Evolutionary conservation across 2,888 invertebrate species (phyloP).

Genomic region (Helicoverpa assulta): DNA sequence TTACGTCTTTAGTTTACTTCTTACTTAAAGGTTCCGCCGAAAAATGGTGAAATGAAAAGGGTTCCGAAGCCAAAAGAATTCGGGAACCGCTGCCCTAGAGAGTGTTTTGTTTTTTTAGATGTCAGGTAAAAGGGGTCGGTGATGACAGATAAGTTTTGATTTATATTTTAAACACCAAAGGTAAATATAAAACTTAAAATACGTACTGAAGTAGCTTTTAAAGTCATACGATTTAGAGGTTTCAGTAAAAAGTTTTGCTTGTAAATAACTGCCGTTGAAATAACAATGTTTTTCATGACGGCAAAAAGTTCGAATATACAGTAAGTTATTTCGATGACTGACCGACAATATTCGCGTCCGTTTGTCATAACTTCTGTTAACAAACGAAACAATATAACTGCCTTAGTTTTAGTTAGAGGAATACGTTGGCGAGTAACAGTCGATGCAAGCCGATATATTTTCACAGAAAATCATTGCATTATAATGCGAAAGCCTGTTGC

Average conservation of each 20-base stretch:
- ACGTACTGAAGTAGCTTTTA: constrained; percentile 12
- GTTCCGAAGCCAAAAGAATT: too few relatives aligned
- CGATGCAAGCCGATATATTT: constrained; percentile 72
- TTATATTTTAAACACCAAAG: constrained; percentile 25
- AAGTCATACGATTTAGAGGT: constrained; percentile 37
- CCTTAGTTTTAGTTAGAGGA: constrained; percentile 65
- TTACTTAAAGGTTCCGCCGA: too few relatives aligned
- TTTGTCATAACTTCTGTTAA: constrained; percentile 15
- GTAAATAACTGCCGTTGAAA: constrained; percentile 16
- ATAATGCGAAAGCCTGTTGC: constrained; percentile 48
- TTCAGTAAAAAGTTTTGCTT: constrained; percentile 29
- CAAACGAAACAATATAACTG: constrained; percentile 61
- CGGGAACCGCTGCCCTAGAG: too few relatives aligned
- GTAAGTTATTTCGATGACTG: constrained; percentile 25
- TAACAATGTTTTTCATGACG: constrained; percentile 36
- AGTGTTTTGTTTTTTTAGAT: constrained; percentile 6
- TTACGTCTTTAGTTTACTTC: too few relatives aligned
- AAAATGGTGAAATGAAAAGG: too few relatives aligned
- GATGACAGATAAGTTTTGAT: constrained; percentile 28
- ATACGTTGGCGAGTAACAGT: constrained; percentile 76
- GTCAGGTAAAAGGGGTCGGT: constrained; percentile 20
- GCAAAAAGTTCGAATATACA: constrained; percentile 41
- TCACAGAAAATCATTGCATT: constrained; percentile 70
- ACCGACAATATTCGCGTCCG: constrained; percentile 12
- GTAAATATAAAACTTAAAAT: neutral